Percentiles rank a stretch among this genome's conserved stretches.
Conservation (phyloP, 1,140 invertebrate species). For the Heliothis subflexa region DNA sequence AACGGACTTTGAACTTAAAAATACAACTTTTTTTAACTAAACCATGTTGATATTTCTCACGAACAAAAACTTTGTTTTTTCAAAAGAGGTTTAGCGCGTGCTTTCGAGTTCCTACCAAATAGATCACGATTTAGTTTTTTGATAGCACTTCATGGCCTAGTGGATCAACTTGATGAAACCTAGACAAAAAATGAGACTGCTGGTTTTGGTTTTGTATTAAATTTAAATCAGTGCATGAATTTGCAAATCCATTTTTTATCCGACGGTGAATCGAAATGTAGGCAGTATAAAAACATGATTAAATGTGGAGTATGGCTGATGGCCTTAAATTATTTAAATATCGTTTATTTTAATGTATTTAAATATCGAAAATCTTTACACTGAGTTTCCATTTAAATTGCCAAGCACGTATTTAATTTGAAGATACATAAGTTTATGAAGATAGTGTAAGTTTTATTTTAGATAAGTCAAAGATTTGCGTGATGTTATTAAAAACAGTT, state of each 20-base stretch:
- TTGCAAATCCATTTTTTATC: constrained; percentile 13
- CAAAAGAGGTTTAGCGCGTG: constrained; percentile 42
- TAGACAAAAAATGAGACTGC: constrained; percentile 5
- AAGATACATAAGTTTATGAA: no score
- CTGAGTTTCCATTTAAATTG: no score
- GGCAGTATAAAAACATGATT: constrained; percentile 10
- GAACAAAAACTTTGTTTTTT: constrained; percentile 53
- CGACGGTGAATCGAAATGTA: neutral
- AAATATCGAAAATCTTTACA: no score
- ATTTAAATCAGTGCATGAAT: neutral
- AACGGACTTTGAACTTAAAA: constrained; percentile 53
- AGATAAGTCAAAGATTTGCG: no score
- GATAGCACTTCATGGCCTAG: constrained; percentile 17
- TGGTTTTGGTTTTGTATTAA: constrained; percentile 23
- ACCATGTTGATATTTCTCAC: constrained; percentile 57
- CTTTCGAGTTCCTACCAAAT: constrained; percentile 36
- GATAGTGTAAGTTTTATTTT: no score
- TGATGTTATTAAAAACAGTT: no score
- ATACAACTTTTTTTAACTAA: constrained; percentile 49
- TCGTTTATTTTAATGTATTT: no score
- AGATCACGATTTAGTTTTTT: constrained; percentile 35
- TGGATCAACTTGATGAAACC: neutral
- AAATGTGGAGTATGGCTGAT: neutral
- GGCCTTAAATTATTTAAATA: no score
- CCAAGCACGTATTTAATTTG: no score